phyloP scores from a whole-genome alignment of 2,113 vertebrate species.

The Notarius quadriscutis region DNA sequence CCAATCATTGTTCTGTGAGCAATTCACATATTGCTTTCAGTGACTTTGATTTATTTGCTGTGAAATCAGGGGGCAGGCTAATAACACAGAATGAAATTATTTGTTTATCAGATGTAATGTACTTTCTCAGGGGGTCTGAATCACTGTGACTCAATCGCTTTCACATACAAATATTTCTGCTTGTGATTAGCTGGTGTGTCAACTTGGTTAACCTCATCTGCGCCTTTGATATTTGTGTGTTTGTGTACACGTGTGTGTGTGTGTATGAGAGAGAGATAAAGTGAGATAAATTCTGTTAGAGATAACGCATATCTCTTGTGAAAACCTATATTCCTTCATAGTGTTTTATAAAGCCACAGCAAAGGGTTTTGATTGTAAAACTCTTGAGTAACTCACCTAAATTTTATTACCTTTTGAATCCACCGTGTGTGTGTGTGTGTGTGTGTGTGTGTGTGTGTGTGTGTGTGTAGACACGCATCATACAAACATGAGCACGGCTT shows the following conservation, averaged over 20 bases:
- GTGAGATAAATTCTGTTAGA: slow-evolving; percentile 55
- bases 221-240: slow-evolving; percentile 58
- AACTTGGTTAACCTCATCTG: slow-evolving; percentile 67
- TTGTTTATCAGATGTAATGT: slow-evolving; percentile 87
- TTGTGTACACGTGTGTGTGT: not conserved
- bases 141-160: slow-evolving; percentile 72
- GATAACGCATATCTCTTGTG: slow-evolving; percentile 58
- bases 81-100: slow-evolving; percentile 91
- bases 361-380: slow-evolving; percentile 50
- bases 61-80: slow-evolving; percentile 85
- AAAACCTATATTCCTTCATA: slow-evolving; percentile 43
- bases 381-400: slow-evolving; percentile 50
- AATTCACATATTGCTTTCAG: slow-evolving; percentile 65
- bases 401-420: slow-evolving; percentile 50
- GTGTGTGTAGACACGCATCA: slow-evolving; percentile 49
- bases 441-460: not conserved
- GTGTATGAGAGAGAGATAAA: not conserved
- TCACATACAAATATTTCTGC: slow-evolving; percentile 72
- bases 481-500: slow-evolving; percentile 36
- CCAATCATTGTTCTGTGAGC: not conserved
- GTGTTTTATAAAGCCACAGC: slow-evolving; percentile 52
- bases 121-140: slow-evolving; percentile 76
- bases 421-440: slow-evolving; percentile 33
- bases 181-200: slow-evolving; percentile 70
- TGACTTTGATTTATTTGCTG: slow-evolving; percentile 92